Base-by-base conservation (phyloP, 1,140 invertebrate species). In the Archegozetes longisetosus region DNA sequence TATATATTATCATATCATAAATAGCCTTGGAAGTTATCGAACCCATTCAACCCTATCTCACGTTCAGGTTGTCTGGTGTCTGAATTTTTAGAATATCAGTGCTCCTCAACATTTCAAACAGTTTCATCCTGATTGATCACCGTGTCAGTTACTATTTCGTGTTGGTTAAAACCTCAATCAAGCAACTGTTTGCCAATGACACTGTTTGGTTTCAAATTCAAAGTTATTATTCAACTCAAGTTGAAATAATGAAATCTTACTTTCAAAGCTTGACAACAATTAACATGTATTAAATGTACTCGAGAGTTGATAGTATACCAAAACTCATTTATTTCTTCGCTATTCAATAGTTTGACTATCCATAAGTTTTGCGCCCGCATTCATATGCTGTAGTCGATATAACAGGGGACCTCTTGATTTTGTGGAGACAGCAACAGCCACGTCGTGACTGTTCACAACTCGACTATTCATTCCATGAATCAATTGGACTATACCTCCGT, bases 71-170 rank as follows among this genome's bases (percentile, higher is more conserved):
- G 85, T 63, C 86, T 85, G 68, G 89, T 83, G 73, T 93, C 88
- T 58, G 87, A 84, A 68, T 78, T 84, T 78, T 87, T 88, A 0
- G 90, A 94, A 68, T 94, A 96, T 49, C 90, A 77, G 75, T 97
- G 93, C 69, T 97, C 93, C 71, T 97, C 92, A 6, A 96, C 92
- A 77, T 96, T 97, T 91, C 92, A 96, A 2, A 94, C 77, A n/a
- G 87, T 84, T 70, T 92, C 85, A 62, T 84, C 81, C 69, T 93
- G 86, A 48, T 82, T 79, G 2, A 86, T 67, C 3, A 83, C 76
- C 64, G 83, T 79, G 73, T 96, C 91, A 0, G 87, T 86, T 0
- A 91, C 88, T 0, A 96, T 81, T 75, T 97, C 92, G 67, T 93
- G 84, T 69, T 97, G 92, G 73, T 92, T 83, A 70, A 88, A 95